Evolutionary conservation across 2,888 invertebrate species (phyloP), one percentile per base, ranked within the genome.

Genomic region (Clunio marinus): DNA sequence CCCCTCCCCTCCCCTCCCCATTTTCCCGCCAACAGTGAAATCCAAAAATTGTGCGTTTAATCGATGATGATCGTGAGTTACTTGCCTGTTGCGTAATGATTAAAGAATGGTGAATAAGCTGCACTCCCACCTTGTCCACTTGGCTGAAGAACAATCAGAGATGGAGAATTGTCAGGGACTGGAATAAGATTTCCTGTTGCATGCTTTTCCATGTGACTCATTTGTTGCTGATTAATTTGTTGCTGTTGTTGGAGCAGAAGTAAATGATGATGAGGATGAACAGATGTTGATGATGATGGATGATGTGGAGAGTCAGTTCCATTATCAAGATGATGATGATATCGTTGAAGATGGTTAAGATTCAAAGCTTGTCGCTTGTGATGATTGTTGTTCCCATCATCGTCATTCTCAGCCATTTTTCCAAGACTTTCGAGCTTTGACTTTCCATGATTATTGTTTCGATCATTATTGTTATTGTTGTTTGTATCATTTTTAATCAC

Each of bases 81-180:
- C 82, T 81, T 78, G 82, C 87, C 86, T 83, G 86, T 81, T 70
- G 86, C 82, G 76, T 87, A 87, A 73, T 83, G 82, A 78, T 86
- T 86, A 77, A 87, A 87, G 80, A 86, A 84, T 73, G 85, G 81
- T 70, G 84, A 82, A 74, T 86, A 84, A 72, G 78, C 77, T 63
- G 77, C 70, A 15, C 71, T 69, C 41, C 78, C 75, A 45, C 78
- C 75, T 70, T 77, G 76, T 73, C 80, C 78, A 73, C 80, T 81
- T 55, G 86, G 83, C 75, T 86, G 85, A 71, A 87, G 80, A 71
- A 87, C 83, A 74, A 77, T 76, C 62, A 78, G 70, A 66, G 78
- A 75, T 2, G 66, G 66, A 63, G 74, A 73, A 70, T 72, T 74
- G 71, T 74, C 73, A 32, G 70, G 55, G 51, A 71, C 76, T 76